phyloP scores from a whole-genome alignment of 2,888 invertebrate species.

The Hirudinaria manillensis region DNA sequence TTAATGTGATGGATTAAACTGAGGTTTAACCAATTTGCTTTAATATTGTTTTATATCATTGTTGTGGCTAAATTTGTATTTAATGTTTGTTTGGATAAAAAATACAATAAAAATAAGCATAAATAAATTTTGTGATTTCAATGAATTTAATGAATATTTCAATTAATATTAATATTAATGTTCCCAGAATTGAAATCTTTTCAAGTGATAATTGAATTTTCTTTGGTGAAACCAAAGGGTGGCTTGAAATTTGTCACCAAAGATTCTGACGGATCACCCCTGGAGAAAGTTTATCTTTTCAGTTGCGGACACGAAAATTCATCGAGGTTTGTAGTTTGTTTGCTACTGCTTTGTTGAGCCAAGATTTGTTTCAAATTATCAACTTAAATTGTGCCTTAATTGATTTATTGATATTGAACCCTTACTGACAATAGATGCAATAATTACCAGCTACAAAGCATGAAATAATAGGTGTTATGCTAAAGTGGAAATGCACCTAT shows the following conservation, averaged over 20 bases:
- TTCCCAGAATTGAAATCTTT: constrained; percentile 65
- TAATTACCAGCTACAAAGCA: no score
- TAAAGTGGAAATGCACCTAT: no score
- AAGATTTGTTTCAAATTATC: no score
- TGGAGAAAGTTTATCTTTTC: constrained; percentile 85
- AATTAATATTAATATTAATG: background rate
- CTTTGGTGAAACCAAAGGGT: constrained; percentile 82
- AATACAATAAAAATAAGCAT: background rate
- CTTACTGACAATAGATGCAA: no score
- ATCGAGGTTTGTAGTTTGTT: constrained; percentile 60
- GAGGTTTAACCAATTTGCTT: no score
- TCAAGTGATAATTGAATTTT: constrained; percentile 70
- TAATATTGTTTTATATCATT: no score
- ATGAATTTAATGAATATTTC: background rate
- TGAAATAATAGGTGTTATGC: no score
- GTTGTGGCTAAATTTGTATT: background rate
- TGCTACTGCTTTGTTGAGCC: no score
- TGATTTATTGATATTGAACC: no score
- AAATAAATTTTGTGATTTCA: background rate
- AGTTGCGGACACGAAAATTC: constrained; percentile 85
- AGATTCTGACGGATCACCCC: constrained; percentile 66
- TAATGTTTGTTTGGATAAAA: background rate
- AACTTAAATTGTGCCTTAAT: no score
- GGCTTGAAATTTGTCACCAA: constrained; percentile 94
- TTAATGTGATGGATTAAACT: background rate